Percentiles rank a stretch among this genome's conserved stretches.
Evolutionary conservation across 2,113 vertebrate genomes (phyloP).

Genomic region (Lophotis ruficrista): DNA sequence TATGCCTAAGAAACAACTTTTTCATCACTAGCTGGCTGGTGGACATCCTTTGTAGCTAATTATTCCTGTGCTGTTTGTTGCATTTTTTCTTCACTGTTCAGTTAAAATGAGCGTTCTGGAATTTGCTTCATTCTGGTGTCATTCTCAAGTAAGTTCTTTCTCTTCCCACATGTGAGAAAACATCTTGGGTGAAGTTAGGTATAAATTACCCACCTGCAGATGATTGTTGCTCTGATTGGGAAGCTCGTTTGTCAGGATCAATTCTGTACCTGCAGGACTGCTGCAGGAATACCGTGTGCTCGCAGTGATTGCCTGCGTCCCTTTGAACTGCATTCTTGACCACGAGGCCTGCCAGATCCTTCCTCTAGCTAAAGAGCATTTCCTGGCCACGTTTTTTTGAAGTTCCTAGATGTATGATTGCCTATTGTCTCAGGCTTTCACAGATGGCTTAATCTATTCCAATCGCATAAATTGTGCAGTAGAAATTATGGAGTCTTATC

Average conservation of each 20-base stretch:
- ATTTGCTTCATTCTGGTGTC: not conserved
- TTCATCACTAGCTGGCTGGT: not conserved
- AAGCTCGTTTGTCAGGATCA: not conserved
- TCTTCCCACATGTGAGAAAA: not conserved
- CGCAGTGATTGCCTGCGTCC: not conserved
- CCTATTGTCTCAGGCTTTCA: conserved; percentile 66
- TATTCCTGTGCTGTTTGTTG: not conserved
- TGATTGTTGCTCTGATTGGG: accelerated
- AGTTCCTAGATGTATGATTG: conserved; percentile 71
- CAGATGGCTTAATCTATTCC: conserved; percentile 60
- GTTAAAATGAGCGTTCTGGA: not conserved
- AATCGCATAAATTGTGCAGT: conserved; percentile 42
- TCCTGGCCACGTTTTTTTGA: conserved; percentile 60
- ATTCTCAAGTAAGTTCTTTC: not conserved
- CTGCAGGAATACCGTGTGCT: not conserved
- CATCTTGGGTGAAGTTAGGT: accelerated
- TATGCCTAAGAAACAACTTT: not conserved
- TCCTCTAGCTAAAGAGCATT: conserved; percentile 65
- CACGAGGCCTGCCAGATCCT: conserved; percentile 63
- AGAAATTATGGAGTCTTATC: conserved; percentile 33
- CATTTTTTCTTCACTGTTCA: not conserved
- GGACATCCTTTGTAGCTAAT: not conserved
- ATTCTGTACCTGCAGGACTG: not conserved
- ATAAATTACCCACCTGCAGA: not conserved
- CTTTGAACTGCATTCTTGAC: conserved; percentile 60